Evolutionary conservation across 1,140 invertebrate genomes (phyloP), one percentile per base, ranked within the genome.

Genomic region (Brachystomella parvula): DNA sequence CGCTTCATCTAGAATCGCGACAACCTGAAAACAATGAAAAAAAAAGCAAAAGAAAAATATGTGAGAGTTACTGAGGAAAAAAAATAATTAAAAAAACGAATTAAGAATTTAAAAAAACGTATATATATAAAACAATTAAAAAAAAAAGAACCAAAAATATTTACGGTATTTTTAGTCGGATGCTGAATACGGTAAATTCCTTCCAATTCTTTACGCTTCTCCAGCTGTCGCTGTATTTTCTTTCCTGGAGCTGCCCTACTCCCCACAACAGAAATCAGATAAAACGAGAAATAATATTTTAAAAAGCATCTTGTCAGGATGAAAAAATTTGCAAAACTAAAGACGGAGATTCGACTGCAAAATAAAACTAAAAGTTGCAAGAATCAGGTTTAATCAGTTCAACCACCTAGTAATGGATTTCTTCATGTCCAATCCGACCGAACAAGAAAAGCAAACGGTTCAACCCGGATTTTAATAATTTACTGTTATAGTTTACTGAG

Each of bases 111-210:
- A n/a, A n/a, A n/a, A n/a, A n/a, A n/a, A n/a, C n/a, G n/a, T n/a
- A n/a, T n/a, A n/a, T 15, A 6, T 53, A 6, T 17, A 53, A 53
- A 24, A 19, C 24, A 15, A 53, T 15, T 15, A 19, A 17, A 6
- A 53, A 26, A 53, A 53, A 53, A 15, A 17, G 21, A 26, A 53
- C 12, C 24, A 6, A 12, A 24, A 53, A 53, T 53, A 24, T 24
- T 26, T 53, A 53, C 49, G 15, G 9, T 53, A 17, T 26, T 3
- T 6, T 53, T 24, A 19, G 12, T 6, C 6, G 49, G 49, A 26
- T 53, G 12, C 24, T 53, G 49, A 53, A 53, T 53, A 24, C 9
- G 49, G 24, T 53, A 53, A 53, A 53, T 53, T 12, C 49, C 49
- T 26, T 53, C 15, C 49, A 53, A 24, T 24, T 53, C 49, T 24